Conservation (phyloP, 2,113 vertebrate genomes). For the Halcyon senegalensis region DNA sequence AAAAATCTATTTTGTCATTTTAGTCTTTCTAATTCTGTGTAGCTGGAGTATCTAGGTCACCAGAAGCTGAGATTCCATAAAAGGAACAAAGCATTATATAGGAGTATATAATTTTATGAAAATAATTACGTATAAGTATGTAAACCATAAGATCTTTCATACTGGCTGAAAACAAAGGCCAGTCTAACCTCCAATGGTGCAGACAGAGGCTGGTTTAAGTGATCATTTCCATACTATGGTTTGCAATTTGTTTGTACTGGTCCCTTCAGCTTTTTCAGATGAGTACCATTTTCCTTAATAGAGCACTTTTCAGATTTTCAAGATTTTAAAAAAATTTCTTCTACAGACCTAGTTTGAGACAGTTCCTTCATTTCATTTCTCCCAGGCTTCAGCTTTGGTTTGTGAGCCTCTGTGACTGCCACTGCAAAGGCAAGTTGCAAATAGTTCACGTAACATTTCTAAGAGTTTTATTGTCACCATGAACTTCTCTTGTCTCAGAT, state of each 20-base stretch:
- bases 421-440: neutral
- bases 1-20: neutral
- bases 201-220: neutral
- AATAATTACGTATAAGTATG: neutral
- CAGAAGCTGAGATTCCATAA: neutral
- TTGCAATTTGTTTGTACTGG: neutral
- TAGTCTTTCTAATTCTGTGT: neutral
- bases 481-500: conserved; percentile 14
- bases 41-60: neutral
- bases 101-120: neutral
- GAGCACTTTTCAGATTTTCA: neutral
- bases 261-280: neutral
- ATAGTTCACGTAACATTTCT: neutral
- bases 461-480: neutral
- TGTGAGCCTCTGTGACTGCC: neutral
- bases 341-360: neutral
- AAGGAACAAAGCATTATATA: neutral
- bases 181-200: neutral
- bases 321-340: neutral
- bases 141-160: neutral
- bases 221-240: neutral
- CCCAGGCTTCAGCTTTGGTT: neutral
- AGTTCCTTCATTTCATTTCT: neutral
- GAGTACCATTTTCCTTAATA: neutral
- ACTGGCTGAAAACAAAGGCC: neutral